Percentiles rank a stretch among this genome's conserved stretches.
These are phyloP conservation scores for Tylochromis polylepis DNA, from an alignment of 2,113 vertebrate genomes.

Conservation along the genomic window DNA sequence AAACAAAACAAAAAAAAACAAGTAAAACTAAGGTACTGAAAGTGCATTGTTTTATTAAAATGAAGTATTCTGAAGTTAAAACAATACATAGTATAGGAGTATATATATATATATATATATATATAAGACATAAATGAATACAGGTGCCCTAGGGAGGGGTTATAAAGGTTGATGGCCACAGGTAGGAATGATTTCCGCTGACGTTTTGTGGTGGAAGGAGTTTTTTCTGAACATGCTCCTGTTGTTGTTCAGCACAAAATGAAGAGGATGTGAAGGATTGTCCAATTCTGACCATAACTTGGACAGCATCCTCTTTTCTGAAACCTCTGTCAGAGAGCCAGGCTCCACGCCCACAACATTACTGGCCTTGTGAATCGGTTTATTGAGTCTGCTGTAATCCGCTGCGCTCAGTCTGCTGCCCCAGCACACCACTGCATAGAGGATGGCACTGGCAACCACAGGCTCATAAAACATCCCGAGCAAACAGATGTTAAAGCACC, in stretches of 20 bases:
- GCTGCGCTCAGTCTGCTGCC: not conserved
- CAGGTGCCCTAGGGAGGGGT: no score
- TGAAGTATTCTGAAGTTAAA: no score
- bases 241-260: not conserved
- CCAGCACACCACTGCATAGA: not conserved
- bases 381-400: not conserved
- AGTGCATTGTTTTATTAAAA: no score
- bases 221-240: not conserved
- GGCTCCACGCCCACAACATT: not conserved
- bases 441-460: not conserved
- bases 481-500: not conserved
- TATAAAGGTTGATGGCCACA: no score
- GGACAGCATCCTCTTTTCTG: not conserved
- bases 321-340: not conserved
- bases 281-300: not conserved
- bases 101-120: no score
- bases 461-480: not conserved
- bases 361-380: not conserved
- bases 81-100: no score
- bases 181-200: not conserved
- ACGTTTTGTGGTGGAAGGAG: not conserved
- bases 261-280: not conserved
- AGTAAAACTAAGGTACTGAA: no score
- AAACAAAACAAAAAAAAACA: no score
- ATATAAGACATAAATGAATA: no score